These are phyloP conservation scores for Ceyx melanurus DNA, from an alignment of 2,113 vertebrate genomes.

Conservation along the genomic window DNA sequence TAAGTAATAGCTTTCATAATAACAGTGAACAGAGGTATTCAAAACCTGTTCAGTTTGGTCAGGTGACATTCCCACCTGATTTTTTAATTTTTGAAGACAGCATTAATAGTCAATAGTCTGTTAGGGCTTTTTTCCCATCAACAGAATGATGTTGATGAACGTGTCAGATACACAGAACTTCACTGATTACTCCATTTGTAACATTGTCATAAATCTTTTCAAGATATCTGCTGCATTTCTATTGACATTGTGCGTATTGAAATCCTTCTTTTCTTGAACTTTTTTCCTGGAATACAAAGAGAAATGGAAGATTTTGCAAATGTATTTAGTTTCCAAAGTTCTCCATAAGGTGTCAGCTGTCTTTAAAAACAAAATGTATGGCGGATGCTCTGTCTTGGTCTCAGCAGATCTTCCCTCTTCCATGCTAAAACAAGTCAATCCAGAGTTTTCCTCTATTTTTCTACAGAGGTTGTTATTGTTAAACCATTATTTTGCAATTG, in stretches of 20 bases:
- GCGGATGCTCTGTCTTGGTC: background rate
- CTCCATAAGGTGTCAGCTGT: background rate
- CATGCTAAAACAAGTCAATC: background rate
- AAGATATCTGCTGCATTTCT: background rate
- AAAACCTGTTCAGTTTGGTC: background rate
- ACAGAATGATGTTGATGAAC: background rate
- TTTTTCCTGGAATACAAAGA: background rate
- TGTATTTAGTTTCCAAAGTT: background rate
- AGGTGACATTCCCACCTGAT: background rate
- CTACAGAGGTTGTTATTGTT: background rate
- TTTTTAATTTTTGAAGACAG: background rate
- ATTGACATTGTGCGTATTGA: background rate
- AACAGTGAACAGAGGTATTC: background rate
- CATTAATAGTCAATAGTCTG: background rate
- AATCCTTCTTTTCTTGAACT: background rate
- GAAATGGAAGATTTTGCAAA: background rate
- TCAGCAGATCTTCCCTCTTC: background rate
- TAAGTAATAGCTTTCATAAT: background rate
- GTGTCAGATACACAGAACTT: background rate
- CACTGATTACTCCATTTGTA: background rate
- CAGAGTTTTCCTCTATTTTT: background rate
- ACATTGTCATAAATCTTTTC: background rate
- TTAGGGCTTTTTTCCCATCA: background rate
- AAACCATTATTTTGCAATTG: background rate
- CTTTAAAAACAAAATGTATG: background rate